Evolutionary conservation across 2,888 invertebrate genomes (phyloP).

Genomic region (Acrocyrtus sp.): DNA sequence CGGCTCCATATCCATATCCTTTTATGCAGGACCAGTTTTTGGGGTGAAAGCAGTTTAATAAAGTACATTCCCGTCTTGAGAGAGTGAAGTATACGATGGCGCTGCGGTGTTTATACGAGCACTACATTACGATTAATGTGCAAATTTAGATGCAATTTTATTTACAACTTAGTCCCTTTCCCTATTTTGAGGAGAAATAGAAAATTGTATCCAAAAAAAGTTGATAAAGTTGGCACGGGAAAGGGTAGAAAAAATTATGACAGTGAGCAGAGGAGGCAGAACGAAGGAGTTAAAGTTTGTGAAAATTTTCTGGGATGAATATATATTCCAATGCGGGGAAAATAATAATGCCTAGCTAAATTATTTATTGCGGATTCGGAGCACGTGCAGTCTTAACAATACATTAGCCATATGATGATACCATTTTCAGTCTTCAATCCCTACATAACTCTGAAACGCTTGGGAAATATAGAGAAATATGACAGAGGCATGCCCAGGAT

Average conservation of each 20-base stretch:
- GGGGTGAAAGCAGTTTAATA: not conserved
- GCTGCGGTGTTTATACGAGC: not conserved
- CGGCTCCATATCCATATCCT: too few species aligned
- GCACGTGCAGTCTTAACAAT: not conserved
- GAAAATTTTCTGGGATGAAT: not conserved
- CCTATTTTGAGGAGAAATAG: not conserved
- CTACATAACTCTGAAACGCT: too few species aligned
- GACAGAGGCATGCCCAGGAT: too few species aligned
- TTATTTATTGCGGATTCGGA: not conserved
- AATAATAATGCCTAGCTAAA: too few species aligned
- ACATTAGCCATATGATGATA: too few species aligned
- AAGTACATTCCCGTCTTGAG: too few species aligned
- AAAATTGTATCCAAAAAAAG: not conserved
- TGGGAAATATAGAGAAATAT: too few species aligned
- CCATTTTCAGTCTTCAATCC: too few species aligned
- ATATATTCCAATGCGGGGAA: not conserved
- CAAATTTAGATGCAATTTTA: slow-evolving; percentile 34
- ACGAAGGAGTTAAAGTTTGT: not conserved
- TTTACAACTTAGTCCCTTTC: slow-evolving; percentile 28
- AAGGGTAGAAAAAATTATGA: not conserved
- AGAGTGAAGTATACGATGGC: not conserved
- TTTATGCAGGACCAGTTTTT: not conserved
- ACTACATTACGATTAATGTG: slow-evolving; percentile 35
- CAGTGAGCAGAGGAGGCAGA: not conserved
- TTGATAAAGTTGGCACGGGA: not conserved